phyloP scores from a whole-genome alignment of 2,888 invertebrate species.

The Aphrophora alni region DNA sequence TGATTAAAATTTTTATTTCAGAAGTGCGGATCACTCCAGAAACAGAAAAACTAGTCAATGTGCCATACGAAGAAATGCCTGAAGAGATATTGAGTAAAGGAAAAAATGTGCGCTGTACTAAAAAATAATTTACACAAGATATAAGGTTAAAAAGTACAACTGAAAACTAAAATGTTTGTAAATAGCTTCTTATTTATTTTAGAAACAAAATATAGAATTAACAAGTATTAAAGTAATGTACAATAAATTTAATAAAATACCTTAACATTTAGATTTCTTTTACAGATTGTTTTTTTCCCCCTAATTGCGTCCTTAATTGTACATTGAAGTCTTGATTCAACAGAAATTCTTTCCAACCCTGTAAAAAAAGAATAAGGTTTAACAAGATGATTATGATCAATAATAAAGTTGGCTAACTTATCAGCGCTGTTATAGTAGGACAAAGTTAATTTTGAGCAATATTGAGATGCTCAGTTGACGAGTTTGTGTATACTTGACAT shows the following conservation, averaged over 20 bases:
- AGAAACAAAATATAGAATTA: background rate
- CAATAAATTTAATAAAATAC: background rate
- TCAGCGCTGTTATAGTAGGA: too few species aligned
- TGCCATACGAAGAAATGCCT: constrained; percentile 62
- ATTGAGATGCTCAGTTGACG: too few species aligned
- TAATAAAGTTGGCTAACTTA: too few species aligned
- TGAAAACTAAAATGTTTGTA: background rate
- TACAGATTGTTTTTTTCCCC: too few species aligned
- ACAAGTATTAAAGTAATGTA: background rate
- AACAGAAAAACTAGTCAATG: constrained; percentile 68
- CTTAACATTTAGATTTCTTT: too few species aligned
- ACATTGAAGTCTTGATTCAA: background rate
- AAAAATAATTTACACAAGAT: background rate
- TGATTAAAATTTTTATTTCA: constrained; percentile 57
- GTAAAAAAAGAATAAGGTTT: background rate
- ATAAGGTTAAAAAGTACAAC: background rate
- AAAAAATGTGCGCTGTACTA: constrained; percentile 14
- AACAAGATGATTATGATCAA: too few species aligned
- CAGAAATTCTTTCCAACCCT: background rate
- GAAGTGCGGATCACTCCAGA: constrained; percentile 68
- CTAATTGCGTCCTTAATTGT: background rate
- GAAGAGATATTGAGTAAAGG: constrained; percentile 45
- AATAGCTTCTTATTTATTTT: background rate
- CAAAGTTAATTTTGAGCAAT: too few species aligned
- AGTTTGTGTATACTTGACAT: too few species aligned